These are phyloP conservation scores for Ligdia adustata DNA, from an alignment of 2,888 invertebrate genomes.

Conservation along the genomic window DNA sequence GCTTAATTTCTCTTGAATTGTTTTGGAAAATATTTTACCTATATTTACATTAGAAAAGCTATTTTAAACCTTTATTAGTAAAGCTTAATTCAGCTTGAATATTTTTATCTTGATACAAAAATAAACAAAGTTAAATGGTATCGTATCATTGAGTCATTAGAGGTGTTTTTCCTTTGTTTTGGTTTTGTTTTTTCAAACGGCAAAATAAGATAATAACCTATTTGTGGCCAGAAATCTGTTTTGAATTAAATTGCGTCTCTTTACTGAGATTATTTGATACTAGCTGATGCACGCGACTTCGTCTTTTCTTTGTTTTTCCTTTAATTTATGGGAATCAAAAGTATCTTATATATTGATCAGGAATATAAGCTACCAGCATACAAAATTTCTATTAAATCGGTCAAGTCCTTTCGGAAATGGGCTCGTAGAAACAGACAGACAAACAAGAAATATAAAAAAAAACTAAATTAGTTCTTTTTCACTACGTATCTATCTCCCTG, in stretches of 20 bases:
- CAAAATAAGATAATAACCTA: conserved; percentile 2
- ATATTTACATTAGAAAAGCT: not conserved
- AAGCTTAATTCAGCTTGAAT: not conserved
- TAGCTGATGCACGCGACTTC: too few relatives aligned
- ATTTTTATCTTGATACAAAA: not conserved
- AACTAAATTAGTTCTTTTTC: too few relatives aligned
- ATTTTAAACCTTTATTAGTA: not conserved
- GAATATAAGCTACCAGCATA: too few relatives aligned
- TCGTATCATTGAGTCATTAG: not conserved
- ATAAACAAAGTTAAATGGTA: conserved; percentile 3
- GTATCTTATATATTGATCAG: too few relatives aligned
- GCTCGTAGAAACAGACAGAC: too few relatives aligned
- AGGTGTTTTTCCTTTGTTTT: not conserved
- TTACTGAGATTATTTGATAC: too few relatives aligned
- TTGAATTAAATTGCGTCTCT: conserved; percentile 1
- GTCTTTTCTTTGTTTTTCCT: too few relatives aligned
- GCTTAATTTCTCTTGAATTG: not conserved
- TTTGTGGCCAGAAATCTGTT: not conserved
- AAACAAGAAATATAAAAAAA: too few relatives aligned
- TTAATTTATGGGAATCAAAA: too few relatives aligned
- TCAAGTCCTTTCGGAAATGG: too few relatives aligned
- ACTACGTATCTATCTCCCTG: too few relatives aligned
- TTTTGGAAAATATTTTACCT: not conserved
- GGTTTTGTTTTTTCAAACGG: not conserved
- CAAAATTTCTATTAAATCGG: too few relatives aligned